Base-by-base conservation (phyloP, 2,113 vertebrate genomes). In the Odobenus rosmarus region DNA sequence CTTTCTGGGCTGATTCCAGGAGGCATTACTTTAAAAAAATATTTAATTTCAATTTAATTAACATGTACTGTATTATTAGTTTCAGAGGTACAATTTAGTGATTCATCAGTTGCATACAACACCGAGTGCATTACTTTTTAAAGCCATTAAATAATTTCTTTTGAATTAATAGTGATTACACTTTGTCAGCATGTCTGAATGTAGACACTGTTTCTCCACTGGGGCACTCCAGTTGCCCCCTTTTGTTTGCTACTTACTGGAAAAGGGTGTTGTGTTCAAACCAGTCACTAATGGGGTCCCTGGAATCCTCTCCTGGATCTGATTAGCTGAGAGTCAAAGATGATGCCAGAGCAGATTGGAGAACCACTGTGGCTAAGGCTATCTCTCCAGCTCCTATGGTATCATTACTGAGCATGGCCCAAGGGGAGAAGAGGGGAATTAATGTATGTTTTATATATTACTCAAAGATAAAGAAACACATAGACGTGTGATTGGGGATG, bases 381-480 rank as follows among this genome's bases (percentile, higher is more conserved):
- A 46, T 51, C 55, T 64, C 72, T 69, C 5, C 31, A 87, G 19
- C 7, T 72, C 39, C 62, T 61, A 3, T 2, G 36, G 1, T 21
- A 19, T 12, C 18, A 13, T 49, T 2, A 11, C 42, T 33, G 59
- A 93, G 51, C 8, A 16, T 16, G 21, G 51, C 33, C 67, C 23
- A 13, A 42, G 28, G 57, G 57, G 4, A 11, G 0, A 74, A 80
- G 19, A 53, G 4, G 7, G 5, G 39, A 84, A 19, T 84, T 95
- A 95, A 42, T 14, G 80, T 9, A 33, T n/a, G 42, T 3, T 96
- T 67, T 71, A 31, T 77, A 57, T 53, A n/a, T 49, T 49, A 23
- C 28, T 49, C 55, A 55, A 14, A 74, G 93, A 67, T 62, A 95
- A 97, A 95, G 51, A 59, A 95, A 92, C 0, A 84, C 24, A 85